These are phyloP conservation scores for Drosophila ambigua DNA, from an alignment of 1,140 invertebrate genomes.

Conservation along the genomic window DNA sequence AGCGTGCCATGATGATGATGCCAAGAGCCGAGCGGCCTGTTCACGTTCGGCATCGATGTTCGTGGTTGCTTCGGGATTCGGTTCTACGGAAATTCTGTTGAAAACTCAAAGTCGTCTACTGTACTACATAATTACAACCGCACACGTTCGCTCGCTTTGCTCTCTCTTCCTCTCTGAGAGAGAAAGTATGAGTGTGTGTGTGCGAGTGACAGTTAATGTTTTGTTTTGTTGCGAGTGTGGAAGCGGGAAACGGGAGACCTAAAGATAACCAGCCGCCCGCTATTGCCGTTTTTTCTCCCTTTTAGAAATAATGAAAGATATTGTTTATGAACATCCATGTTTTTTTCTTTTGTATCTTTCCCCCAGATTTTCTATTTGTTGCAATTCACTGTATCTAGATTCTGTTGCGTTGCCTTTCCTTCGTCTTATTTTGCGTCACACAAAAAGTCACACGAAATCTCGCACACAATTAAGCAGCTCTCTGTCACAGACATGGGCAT, in stretches of 20 bases:
- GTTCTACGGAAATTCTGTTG: conserved; percentile 74
- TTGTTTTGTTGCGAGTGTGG: conserved; percentile 72
- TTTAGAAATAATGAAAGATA: neutral
- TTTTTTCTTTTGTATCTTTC: conserved; percentile 15
- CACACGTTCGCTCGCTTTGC: conserved; percentile 53
- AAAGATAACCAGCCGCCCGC: conserved; percentile 32
- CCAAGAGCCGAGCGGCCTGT: conserved; percentile 14
- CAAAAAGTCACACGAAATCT: neutral
- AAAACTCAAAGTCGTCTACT: conserved; percentile 80
- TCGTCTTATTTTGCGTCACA: conserved; percentile 55
- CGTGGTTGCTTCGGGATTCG: conserved; percentile 4
- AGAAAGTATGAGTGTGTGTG: conserved; percentile 9
- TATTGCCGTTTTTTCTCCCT: conserved; percentile 40
- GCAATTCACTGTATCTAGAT: too few species aligned
- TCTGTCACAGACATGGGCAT: conserved; percentile 10
- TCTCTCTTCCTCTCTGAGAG: conserved; percentile 11
- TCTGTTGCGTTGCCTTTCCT: conserved; percentile 14
- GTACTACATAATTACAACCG: conserved; percentile 81
- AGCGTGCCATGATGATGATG: conserved; percentile 24
- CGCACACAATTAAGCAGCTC: conserved; percentile 8
- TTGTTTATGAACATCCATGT: conserved; percentile 4
- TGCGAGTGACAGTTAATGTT: conserved; percentile 69
- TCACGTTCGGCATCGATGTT: neutral
- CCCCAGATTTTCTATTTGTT: neutral
- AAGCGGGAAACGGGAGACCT: conserved; percentile 25